Percentiles rank a stretch among this genome's conserved stretches.
These are phyloP conservation scores for Myopa testacea DNA, from an alignment of 2,888 invertebrate genomes.

Conservation along the genomic window DNA sequence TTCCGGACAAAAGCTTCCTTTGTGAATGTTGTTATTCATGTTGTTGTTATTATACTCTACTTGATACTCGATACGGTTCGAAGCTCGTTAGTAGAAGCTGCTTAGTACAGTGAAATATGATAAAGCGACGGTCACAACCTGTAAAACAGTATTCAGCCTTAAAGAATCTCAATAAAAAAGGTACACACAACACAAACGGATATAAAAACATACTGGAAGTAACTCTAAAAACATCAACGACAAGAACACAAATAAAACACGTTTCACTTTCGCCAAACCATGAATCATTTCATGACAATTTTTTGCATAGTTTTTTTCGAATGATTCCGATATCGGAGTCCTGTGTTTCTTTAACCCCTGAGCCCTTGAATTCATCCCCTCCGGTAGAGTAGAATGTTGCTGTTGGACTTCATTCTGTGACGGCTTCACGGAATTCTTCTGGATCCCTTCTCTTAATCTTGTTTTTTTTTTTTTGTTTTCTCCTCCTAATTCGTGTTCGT, in stretches of 20 bases:
- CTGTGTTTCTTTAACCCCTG: background rate
- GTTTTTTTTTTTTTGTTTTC: too few relatives aligned
- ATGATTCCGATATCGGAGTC: background rate
- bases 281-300: background rate
- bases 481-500: too few relatives aligned
- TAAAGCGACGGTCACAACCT: slow-evolving; percentile 24
- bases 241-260: background rate
- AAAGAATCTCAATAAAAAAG: background rate
- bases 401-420: too few relatives aligned
- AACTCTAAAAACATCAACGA: background rate
- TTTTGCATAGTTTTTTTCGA: background rate
- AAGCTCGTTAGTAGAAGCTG: slow-evolving; percentile 18
- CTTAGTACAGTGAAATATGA: slow-evolving; percentile 27
- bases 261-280: background rate
- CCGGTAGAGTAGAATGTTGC: background rate
- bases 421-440: too few relatives aligned
- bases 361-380: background rate
- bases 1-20: background rate
- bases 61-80: background rate
- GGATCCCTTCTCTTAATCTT: too few relatives aligned
- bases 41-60: slow-evolving; percentile 25
- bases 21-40: slow-evolving; percentile 15
- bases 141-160: background rate
- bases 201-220: background rate
- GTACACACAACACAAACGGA: background rate